A percentile compares a stretch with the other conserved stretches of the same genome.
Conservation (phyloP, 2,797 vertebrate genomes). For the Cyprinodon diabolis region DNA sequence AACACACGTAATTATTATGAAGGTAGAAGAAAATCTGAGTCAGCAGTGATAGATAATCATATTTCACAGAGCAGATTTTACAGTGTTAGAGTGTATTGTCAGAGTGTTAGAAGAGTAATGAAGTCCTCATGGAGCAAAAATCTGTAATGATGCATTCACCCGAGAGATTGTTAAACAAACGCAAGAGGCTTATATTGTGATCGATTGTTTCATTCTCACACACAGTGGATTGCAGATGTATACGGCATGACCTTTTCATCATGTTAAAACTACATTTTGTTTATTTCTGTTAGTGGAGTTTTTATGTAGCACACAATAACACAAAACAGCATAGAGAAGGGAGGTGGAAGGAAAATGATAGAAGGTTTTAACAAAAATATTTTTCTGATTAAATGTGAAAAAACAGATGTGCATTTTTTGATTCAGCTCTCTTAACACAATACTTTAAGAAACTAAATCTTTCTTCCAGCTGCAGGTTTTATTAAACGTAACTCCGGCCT, state of each 20-base stretch:
- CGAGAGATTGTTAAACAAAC: slow-evolving; percentile 24
- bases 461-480: background rate
- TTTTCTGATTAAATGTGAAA: background rate
- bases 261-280: background rate
- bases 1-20: background rate
- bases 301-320: background rate
- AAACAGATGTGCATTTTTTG: background rate
- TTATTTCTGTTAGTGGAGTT: too few species aligned
- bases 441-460: background rate
- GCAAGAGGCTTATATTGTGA: slow-evolving; percentile 33
- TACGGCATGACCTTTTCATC: background rate
- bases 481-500: too few species aligned
- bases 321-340: background rate
- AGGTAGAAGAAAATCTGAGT: background rate
- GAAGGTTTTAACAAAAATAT: background rate
- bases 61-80: background rate
- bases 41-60: background rate
- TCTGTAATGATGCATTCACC: slow-evolving; percentile 23
- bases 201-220: slow-evolving; percentile 7
- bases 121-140: slow-evolving; percentile 18
- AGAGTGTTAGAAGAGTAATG: slow-evolving; percentile 14
- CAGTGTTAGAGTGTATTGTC: background rate
- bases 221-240: background rate
- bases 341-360: background rate
- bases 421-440: background rate